These are phyloP conservation scores for Anguilla rostrata DNA, from an alignment of 2,113 vertebrate genomes.

Conservation along the genomic window DNA sequence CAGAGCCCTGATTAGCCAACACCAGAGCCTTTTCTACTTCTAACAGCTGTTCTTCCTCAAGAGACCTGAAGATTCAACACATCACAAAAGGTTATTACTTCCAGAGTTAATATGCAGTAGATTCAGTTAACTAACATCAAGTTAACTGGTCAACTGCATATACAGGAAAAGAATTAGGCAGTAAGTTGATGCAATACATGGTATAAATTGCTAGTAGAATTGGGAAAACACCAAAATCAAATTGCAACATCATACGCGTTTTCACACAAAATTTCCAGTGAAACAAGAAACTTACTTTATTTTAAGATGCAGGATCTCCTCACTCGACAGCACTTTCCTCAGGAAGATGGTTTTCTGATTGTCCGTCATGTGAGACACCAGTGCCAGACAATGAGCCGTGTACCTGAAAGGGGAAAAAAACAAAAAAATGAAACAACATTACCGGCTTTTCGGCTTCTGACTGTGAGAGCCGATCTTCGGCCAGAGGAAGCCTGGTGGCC, in stretches of 20 bases:
- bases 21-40: conserved; percentile 84
- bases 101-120: too few species aligned
- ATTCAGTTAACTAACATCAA: neutral
- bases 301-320: conserved; percentile 89
- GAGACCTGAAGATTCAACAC: conserved; percentile 62
- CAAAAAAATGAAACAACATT: neutral
- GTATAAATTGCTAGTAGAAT: neutral
- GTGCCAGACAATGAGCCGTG: conserved; percentile 88
- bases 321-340: conserved; percentile 83
- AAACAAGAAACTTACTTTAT: conserved; percentile 77
- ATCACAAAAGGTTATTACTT: neutral
- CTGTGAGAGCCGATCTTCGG: neutral
- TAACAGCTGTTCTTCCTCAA: conserved; percentile 84
- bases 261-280: neutral
- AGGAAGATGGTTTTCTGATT: conserved; percentile 90
- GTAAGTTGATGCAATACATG: neutral
- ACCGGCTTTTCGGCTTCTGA: neutral
- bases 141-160: neutral
- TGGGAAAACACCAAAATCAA: neutral
- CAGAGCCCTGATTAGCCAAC: conserved; percentile 79
- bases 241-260: neutral
- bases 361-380: conserved; percentile 93
- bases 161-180: neutral
- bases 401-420: conserved; percentile 72
- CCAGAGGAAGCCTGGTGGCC: neutral